phyloP scores from a whole-genome alignment of 2,797 vertebrate species.

The Eremophila alpestris region DNA sequence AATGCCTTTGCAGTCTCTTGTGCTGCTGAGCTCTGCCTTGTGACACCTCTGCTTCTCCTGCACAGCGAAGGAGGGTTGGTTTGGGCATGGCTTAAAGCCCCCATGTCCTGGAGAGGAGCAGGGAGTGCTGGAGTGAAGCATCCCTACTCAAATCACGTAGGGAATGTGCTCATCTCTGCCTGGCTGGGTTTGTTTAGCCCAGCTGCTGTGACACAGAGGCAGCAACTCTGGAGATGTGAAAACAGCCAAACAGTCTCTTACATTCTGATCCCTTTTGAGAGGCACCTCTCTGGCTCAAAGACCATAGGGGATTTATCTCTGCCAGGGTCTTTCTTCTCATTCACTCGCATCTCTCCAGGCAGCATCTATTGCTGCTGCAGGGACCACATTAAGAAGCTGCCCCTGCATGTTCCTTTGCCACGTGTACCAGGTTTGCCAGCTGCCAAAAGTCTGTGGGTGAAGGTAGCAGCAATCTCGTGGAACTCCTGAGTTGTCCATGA shows the following conservation, averaged over 20 bases:
- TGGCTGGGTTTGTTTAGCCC: neutral
- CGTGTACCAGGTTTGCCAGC: rapidly evolving
- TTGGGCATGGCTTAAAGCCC: neutral
- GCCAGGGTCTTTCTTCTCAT: neutral
- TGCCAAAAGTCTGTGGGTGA: neutral
- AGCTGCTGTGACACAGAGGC: neutral
- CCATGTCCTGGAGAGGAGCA: neutral
- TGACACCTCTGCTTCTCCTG: neutral
- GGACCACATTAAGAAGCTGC: neutral
- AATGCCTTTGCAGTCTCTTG: neutral
- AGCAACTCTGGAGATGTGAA: neutral
- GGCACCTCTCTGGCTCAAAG: neutral
- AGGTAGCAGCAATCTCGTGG: rapidly evolving
- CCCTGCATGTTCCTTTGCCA: neutral
- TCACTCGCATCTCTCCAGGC: neutral
- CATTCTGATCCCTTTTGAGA: neutral
- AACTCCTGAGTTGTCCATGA: rapidly evolving
- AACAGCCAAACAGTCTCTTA: neutral
- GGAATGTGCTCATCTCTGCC: neutral
- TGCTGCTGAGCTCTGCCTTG: neutral
- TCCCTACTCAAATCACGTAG: rapidly evolving
- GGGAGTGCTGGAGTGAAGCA: neutral
- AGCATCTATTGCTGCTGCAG: neutral
- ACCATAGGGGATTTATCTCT: neutral
- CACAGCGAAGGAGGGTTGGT: rapidly evolving